phyloP scores from a whole-genome alignment of 2,797 vertebrate species.

The Tokudaia tokunoshimensis region DNA sequence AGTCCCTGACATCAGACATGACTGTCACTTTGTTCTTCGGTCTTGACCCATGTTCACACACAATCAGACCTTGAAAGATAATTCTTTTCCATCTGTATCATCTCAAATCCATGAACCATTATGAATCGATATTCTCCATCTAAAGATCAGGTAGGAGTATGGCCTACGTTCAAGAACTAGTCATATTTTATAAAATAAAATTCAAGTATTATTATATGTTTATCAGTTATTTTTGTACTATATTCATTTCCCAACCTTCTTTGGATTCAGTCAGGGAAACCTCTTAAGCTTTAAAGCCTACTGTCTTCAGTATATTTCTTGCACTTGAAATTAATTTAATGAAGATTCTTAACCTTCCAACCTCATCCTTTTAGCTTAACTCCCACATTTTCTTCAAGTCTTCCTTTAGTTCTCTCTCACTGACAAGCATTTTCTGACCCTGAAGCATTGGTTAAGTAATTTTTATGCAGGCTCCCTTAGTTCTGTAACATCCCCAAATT shows the following conservation, averaged over 20 bases:
- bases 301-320: background rate
- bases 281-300: background rate
- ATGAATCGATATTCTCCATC: background rate
- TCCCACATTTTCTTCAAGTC: background rate
- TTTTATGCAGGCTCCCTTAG: background rate
- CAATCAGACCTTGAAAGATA: background rate
- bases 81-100: background rate
- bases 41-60: background rate
- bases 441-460: background rate
- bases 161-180: background rate
- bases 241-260: background rate
- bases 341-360: background rate
- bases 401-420: background rate
- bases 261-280: background rate
- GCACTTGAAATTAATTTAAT: background rate
- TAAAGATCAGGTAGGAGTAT: background rate
- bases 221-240: background rate
- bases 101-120: background rate
- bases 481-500: background rate
- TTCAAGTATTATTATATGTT: background rate
- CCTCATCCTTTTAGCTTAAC: background rate
- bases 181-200: background rate
- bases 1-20: background rate
- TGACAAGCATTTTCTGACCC: background rate
- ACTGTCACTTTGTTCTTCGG: background rate